Base-by-base conservation (phyloP, 2,113 vertebrate species). In the Himantopus leucocephalus region DNA sequence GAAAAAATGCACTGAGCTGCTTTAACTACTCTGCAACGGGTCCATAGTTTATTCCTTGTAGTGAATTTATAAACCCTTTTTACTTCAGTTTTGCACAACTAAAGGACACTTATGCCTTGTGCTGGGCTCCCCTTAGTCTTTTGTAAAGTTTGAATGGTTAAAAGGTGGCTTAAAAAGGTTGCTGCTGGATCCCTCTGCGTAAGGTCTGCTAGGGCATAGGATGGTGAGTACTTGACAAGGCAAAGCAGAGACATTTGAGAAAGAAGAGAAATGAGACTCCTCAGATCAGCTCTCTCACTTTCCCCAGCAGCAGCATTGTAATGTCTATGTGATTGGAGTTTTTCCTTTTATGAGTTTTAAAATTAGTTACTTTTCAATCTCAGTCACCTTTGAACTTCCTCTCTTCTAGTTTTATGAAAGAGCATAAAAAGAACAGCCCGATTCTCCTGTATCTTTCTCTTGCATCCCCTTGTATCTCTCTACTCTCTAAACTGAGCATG, bases 361-460 rank as follows among this genome's bases (percentile, higher is more conserved):
- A 90, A 94, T 95, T 85, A 96, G 62, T 91, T 96, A 80, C 92
- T 95, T 92, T 94, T 96, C 88, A 96, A 5, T 96, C 82, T 95
- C 86, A 0, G 74, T 95, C 75, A 94, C 94, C 84, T 97, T 96
- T 97, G 94, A 97, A 95, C 94, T 96, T 96, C 92, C 89, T 95
- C 71, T 92, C 77, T 34, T 94, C 59, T 93, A 35, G 30, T 85
- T 95, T 82, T 90, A 71, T 90, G 87, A 92, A 87, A 97, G 84
- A 78, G 27, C 48, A 47, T 53, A 50, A 48, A 91, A 91, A 88
- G 62, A 95, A 50, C 1, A 0, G 70, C 74, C 37, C 2, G 18
- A 27, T 30, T 66, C 20, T 64, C 23, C n/a, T 34, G 10, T 58
- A 12, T 79, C 45, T 89, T 89, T 84, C 64, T 88, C 29, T 89